Evolutionary conservation across 1,140 invertebrate species (phyloP), one percentile per base, ranked within the genome.

Genomic region (Temnothorax longispinosus): DNA sequence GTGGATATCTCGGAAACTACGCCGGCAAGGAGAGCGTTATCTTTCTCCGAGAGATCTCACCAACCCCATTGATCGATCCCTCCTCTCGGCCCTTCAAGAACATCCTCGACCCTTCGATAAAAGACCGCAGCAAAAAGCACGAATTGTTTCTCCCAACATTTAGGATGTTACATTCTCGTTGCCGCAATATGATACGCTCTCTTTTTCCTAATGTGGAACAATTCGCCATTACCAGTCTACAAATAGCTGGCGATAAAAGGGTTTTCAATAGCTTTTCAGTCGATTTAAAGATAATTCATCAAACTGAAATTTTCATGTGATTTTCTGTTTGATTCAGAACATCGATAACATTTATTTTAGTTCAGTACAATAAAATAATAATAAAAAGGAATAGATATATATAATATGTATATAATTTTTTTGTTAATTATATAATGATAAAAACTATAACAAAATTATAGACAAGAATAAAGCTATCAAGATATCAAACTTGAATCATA

Each of bases 111-210:
- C 56, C n/a, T 85, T 64, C 21, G 13, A n/a, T 3, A 56, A 13
- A 56, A 64, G 11, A 27, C 50, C 50, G 35, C 41, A 65, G 18
- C 67, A 89, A 81, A 60, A 89, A 89, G 38, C 82, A 67, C 60
- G 69, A 89, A 89, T 80, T 75, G 78, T 77, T 88, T 65, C 67
- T 88, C 58, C n/a, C 11, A 27, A 32, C 52, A 27, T 27, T 27
- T 27, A 27, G 21, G 5, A 67, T 76, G 35, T 54, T 65, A 27
- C 50, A 62, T n/a, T 88, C 27, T 27, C 21, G 32, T 72, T 58
- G 60, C 65, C 2, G 21, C n/a, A 15, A 67, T 64, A 21, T 87
- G 27, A 38, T 65, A 41, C 64, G 3, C 7, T 69, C 44, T 85
- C 38, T 64, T 78, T 44, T 81, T 54, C n/a, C 8, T 47, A 27